Conservation (phyloP, 2,888 invertebrate genomes). For the Pristionchus maxplancki region DNA sequence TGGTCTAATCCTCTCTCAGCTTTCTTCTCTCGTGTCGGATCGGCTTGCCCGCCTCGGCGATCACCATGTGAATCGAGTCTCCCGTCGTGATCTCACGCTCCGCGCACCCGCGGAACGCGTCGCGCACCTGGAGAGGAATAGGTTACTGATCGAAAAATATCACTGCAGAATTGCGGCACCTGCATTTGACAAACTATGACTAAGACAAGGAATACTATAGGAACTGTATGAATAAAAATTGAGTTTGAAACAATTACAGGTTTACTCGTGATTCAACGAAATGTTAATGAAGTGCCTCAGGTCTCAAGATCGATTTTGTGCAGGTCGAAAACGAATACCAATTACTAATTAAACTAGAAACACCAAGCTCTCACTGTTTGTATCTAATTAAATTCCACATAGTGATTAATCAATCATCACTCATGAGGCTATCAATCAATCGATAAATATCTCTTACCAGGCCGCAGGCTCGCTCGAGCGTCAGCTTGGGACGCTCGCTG, state of each 20-base stretch:
- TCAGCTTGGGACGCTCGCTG: conserved; percentile 81
- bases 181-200: too few relatives aligned
- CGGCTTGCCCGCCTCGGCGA: conserved; percentile 72
- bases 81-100: conserved; percentile 97
- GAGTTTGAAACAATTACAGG: too few relatives aligned
- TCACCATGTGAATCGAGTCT: conserved; percentile 72
- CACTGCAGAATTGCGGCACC: background rate
- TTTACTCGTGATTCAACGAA: too few relatives aligned
- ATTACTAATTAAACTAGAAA: background rate
- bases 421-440: too few relatives aligned
- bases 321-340: background rate
- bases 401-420: background rate
- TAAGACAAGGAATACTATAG: too few relatives aligned
- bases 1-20: conserved; percentile 72
- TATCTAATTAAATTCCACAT: background rate
- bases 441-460: conserved; percentile 82
- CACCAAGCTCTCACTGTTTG: background rate
- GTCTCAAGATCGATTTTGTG: too few relatives aligned
- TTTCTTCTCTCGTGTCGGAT: conserved; percentile 63
- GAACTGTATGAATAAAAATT: too few relatives aligned
- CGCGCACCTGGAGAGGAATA: conserved; percentile 80
- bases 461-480: conserved; percentile 88
- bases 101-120: conserved; percentile 96
- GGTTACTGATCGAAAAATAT: background rate
- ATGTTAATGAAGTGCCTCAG: too few relatives aligned